Evolutionary conservation across 2,797 vertebrate species (phyloP), one percentile per base, ranked within the genome.

Genomic region (Taenioides sp.): DNA sequence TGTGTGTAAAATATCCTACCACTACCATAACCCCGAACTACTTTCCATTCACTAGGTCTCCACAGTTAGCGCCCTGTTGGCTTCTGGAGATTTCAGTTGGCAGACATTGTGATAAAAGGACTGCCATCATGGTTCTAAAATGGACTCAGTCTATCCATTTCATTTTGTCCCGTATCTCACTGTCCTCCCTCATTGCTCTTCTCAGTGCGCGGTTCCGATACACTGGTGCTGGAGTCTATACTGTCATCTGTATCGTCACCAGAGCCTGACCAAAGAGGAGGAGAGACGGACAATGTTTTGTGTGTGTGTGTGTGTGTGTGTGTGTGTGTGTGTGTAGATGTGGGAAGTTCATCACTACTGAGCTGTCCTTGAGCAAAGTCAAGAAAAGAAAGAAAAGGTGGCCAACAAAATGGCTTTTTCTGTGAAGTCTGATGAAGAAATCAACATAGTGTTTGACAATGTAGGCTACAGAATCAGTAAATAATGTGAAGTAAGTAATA

Each of bases 301-400:
- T 27, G 27, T 67, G 49, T 67, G 25, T 75, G 28, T 72, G 73
- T 50, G 79, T 10, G 71, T 63, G 74, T 40, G 79, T 10, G 71
- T 63, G 74, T 66, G 22, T 27, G 27, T 67, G 49, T 67, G 79
- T 10, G 71, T 65, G 74, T 40, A 77, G 10, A 68, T 18, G 65
- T 70, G 54, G 77, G 76, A 80, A 80, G 86, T 79, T 83, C 76
- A 80, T 86, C 81, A 68, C 60, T 65, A 72, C 22, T 47, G 57
- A 86, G 80, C 86, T 86, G 73, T 92, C 89, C 86, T 91, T 92
- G 86, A 85, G 78, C 77, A 91, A 91, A 89, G 88, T 90, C 85
- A 76, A 31, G 22, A 67, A 34, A 65, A 18, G 54, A 63, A 84
- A 66, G 75, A 80, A 71, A 79, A 75, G 68, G 58, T 64, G 57